Evolutionary conservation across 1,140 invertebrate genomes (phyloP).

Genomic region (Drosophila mojavensis): DNA sequence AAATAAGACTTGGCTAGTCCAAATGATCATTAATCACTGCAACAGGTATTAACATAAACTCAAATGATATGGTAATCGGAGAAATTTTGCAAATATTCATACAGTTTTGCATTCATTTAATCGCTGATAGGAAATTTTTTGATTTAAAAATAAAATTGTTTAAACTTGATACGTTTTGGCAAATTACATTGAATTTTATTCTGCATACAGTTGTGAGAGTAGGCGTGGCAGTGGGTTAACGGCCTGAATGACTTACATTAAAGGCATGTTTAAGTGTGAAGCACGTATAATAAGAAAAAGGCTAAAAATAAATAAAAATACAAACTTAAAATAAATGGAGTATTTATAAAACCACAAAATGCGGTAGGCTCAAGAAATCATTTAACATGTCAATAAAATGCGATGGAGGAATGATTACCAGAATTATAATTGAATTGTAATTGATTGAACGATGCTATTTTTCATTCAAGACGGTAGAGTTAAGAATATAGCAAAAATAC

Average conservation of each 20-base stretch:
- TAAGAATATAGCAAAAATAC: no score
- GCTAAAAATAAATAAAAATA: background rate
- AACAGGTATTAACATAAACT: background rate
- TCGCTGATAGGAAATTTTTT: conserved; percentile 5
- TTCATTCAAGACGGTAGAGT: no score
- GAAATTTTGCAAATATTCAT: conserved; percentile 15
- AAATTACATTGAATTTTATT: no score
- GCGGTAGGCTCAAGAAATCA: background rate
- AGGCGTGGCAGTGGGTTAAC: no score
- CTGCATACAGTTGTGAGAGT: no score
- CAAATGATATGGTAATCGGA: conserved; percentile 35
- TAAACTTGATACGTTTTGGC: no score
- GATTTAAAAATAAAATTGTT: background rate
- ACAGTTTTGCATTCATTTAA: background rate
- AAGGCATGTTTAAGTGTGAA: background rate
- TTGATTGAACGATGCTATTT: no score
- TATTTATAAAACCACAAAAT: conserved; percentile 1
- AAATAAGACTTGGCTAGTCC: conserved; percentile 15
- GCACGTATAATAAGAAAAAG: background rate
- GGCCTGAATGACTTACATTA: background rate
- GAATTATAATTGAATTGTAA: no score
- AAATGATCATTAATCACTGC: conserved; percentile 14
- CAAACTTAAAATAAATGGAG: conserved; percentile 15
- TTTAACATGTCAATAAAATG: no score
- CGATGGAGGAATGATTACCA: no score